Percentiles rank a stretch among this genome's conserved stretches.
Conservation (phyloP, 53 echinoderm and acorn worm species). For the Holothuria leucospilota region DNA sequence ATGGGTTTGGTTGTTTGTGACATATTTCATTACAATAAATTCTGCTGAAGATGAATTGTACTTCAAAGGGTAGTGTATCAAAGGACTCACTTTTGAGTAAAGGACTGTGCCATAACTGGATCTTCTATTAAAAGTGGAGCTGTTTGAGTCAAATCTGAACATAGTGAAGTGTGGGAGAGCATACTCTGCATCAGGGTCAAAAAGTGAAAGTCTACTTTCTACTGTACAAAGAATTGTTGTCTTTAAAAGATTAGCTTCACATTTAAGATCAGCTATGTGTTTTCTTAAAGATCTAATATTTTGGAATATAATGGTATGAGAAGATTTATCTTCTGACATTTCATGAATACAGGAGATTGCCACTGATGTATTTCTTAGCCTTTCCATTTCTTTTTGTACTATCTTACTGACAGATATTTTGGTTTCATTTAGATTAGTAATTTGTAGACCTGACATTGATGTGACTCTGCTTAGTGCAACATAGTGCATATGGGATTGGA, state of each 20-base stretch:
- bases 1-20: background rate
- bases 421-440: background rate
- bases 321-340: too few species aligned
- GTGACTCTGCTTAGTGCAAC: conserved; percentile 57
- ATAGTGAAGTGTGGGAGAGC: too few species aligned
- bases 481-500: conserved; percentile 29
- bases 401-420: conserved; percentile 25
- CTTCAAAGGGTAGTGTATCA: background rate
- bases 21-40: background rate
- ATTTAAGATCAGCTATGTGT: too few species aligned
- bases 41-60: background rate
- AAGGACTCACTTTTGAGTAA: too few species aligned
- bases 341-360: background rate
- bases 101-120: too few species aligned
- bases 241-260: too few species aligned
- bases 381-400: conserved; percentile 47
- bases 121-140: too few species aligned
- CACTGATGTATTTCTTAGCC: background rate
- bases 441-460: conserved; percentile 8
- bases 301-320: background rate
- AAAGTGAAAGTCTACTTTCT: too few species aligned
- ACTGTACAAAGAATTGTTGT: too few species aligned
- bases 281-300: background rate
- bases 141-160: too few species aligned
- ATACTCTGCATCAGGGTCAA: too few species aligned